Evolutionary conservation across 2,888 invertebrate species (phyloP).

Genomic region (Tillus elongatus): DNA sequence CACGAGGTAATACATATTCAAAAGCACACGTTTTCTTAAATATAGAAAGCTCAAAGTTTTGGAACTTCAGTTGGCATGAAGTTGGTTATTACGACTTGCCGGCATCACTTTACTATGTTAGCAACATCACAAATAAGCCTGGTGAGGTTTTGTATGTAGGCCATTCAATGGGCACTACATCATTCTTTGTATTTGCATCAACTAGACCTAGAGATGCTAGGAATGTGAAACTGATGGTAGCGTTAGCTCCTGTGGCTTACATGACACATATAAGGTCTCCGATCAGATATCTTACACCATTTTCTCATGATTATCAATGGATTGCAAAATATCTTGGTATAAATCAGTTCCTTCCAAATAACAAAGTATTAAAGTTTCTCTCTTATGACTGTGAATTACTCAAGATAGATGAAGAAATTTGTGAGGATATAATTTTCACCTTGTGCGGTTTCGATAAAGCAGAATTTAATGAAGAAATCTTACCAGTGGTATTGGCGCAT

Average conservation of each 20-base stretch:
- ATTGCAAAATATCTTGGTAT: slow-evolving; percentile 56
- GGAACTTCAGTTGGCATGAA: slow-evolving; percentile 78
- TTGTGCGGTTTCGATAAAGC: slow-evolving; percentile 61
- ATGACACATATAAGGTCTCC: slow-evolving; percentile 59
- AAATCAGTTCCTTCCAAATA: slow-evolving; percentile 65
- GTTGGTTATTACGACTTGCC: slow-evolving; percentile 82
- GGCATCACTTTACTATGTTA: slow-evolving; percentile 66
- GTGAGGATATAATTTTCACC: slow-evolving; percentile 64
- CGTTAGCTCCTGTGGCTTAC: slow-evolving; percentile 62
- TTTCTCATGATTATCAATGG: slow-evolving; percentile 52
- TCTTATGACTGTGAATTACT: slow-evolving; percentile 54
- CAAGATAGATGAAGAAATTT: slow-evolving; percentile 49
- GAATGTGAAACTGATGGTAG: slow-evolving; percentile 56
- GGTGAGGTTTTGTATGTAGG: slow-evolving; percentile 66
- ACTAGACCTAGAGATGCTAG: slow-evolving; percentile 56
- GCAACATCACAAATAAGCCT: slow-evolving; percentile 44
- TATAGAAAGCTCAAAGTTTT: slow-evolving; percentile 53
- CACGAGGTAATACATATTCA: slow-evolving; percentile 71
- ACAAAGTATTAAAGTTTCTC: slow-evolving; percentile 50
- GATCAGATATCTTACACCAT: slow-evolving; percentile 57
- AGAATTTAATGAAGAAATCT: slow-evolving; percentile 52
- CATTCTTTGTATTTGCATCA: slow-evolving; percentile 62
- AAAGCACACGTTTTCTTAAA: slow-evolving; percentile 51
- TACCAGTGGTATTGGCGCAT: slow-evolving; percentile 61
- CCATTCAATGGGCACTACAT: slow-evolving; percentile 84